Evolutionary conservation across 2,797 vertebrate species (phyloP), one percentile per base, ranked within the genome.

Genomic region (Dipus sagitta): DNA sequence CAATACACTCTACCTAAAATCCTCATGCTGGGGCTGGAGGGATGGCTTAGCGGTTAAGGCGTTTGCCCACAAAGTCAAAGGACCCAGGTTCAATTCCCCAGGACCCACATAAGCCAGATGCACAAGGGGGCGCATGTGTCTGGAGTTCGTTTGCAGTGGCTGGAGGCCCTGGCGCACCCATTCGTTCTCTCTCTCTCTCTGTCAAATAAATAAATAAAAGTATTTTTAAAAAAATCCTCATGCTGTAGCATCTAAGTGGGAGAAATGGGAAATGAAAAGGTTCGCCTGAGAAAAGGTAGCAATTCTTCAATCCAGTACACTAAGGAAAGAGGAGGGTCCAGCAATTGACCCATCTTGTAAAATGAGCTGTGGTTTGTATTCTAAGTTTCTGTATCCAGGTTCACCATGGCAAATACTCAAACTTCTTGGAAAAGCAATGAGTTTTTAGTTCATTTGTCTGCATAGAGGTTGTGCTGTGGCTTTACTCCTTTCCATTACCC

Each of bases 401-500:
- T 68, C 3, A 30, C 11, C 14, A 13, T 26, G 26, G 24, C 8
- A 28, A 67, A 28, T 98, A 98, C 98, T 98, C 98, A 98, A 98
- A 98, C 98, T 98, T 98, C 98, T 98, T 98, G 98, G 98, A 98
- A 98, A 97, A 98, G 98, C 98, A 98, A 98, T 98, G 97, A 97
- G 98, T 98, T 98, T 98, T 97, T 98, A 99, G 99, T 99, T 99
- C 99, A 99, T 99, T 99, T 99, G 98, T 99, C 99, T 99, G 99
- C 99, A 99, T 9, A 99, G 97, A 99, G 98, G 97, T 98, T 98
- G 99, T 99, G 99, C 99, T 99, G 99, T 98, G 99, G 99, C 99
- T 99, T 99, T 99, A 99, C 99, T 99, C 98, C 99, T 99, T 99
- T 98, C 47, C 99, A 99, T 99, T 99, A 99, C 99, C 99, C 99